phyloP scores from a whole-genome alignment of 2,113 vertebrate genomes.

The Atrichornis clamosus region DNA sequence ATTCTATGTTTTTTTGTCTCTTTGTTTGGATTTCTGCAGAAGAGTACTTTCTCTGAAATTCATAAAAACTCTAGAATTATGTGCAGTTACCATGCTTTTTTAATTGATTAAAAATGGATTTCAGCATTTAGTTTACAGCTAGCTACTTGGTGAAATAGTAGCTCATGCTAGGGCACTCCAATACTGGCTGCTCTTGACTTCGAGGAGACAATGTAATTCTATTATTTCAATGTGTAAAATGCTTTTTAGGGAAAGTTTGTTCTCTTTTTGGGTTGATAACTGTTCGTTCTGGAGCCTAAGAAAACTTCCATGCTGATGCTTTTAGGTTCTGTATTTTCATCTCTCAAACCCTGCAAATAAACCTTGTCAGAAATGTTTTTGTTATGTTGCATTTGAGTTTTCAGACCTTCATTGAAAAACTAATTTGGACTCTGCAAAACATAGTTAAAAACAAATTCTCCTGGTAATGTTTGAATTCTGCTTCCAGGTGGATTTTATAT shows the following conservation, averaged over 20 bases:
- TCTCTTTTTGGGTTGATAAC: not conserved
- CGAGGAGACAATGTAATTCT: not conserved
- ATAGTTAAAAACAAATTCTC: not conserved
- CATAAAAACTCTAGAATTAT: not conserved
- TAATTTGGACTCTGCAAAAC: not conserved
- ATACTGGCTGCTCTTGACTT: not conserved
- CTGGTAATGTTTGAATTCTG: not conserved
- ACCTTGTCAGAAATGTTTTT: not conserved
- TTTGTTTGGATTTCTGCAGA: not conserved
- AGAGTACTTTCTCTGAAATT: not conserved
- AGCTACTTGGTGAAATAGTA: not conserved
- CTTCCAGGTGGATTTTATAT: not conserved
- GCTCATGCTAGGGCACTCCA: not conserved
- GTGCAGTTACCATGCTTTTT: not conserved
- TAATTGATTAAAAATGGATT: not conserved
- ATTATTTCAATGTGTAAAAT: not conserved
- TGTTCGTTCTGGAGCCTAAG: not conserved
- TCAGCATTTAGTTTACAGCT: not conserved
- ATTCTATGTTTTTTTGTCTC: not conserved
- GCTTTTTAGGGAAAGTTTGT: not conserved
- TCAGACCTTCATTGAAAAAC: not conserved
- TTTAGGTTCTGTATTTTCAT: not conserved
- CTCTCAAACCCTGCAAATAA: not conserved
- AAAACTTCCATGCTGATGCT: accelerated
- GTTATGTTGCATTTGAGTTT: not conserved